A percentile compares a stretch with the other conserved stretches of the same genome.
phyloP scores from a whole-genome alignment of 2,888 invertebrate species.

The Pristionchus arcanus region DNA sequence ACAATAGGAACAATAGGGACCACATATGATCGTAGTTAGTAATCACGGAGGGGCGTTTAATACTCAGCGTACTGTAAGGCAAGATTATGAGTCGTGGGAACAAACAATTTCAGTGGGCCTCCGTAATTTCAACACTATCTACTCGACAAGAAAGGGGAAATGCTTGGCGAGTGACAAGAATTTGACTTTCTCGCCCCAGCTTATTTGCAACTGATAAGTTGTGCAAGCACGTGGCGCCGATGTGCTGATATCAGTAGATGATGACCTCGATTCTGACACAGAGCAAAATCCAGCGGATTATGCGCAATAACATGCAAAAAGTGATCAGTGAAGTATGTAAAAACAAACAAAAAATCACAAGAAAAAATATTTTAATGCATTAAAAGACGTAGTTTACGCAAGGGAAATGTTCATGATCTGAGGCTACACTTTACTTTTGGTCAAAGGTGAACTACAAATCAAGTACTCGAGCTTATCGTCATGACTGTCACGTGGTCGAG shows the following conservation, averaged over 20 bases:
- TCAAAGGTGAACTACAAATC: background rate
- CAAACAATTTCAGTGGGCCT: background rate
- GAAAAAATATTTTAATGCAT: background rate
- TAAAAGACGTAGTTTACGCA: too few relatives aligned
- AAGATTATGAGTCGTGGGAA: background rate
- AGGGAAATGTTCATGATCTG: background rate
- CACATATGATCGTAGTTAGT: background rate
- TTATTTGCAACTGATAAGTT: background rate
- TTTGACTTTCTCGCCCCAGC: background rate
- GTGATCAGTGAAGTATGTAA: background rate
- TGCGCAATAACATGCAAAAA: background rate
- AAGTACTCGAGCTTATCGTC: background rate
- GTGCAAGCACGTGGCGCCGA: background rate
- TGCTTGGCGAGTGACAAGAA: background rate
- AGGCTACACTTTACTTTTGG: background rate
- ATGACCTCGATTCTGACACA: background rate
- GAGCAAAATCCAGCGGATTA: background rate
- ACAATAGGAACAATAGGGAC: background rate
- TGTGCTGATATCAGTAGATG: background rate
- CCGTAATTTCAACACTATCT: background rate
- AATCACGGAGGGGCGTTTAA: background rate
- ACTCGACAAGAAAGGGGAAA: background rate
- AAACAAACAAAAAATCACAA: too few relatives aligned
- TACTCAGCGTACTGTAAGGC: background rate
- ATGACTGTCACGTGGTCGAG: background rate